Evolutionary conservation across 2,113 vertebrate genomes (phyloP), one percentile per base, ranked within the genome.

Genomic region (Typhlomys cinereus): DNA sequence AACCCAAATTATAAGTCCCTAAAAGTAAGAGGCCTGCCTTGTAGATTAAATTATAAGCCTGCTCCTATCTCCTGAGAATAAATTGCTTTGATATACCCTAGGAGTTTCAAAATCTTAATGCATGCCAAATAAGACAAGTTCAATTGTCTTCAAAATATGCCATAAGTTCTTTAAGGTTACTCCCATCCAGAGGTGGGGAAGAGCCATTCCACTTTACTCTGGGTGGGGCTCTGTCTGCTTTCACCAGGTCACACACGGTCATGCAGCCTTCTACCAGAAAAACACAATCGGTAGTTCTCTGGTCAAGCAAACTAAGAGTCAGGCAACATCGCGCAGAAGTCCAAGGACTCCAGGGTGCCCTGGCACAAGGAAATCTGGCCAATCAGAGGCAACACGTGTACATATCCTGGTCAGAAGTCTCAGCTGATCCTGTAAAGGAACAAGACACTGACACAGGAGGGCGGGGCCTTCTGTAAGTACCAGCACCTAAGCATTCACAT

Each of bases 101-200:
- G 2, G 70, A 85, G 41, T 52, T 79, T 94, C 59, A 74, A 90
- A 89, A 81, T 78, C 48, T 78, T 87, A 13, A 62, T 62, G 34
- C 12, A 83, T 29, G 17, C 6, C 81, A 52, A 83, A 84, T 54
- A 67, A 74, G 86, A 76, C 41, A 73, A 87, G 5, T 67, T 73
- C 6, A 27, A 52, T 7, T 61, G 29, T 13, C 31, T 95, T 87
- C 71, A 41, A 71, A 78, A 73, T 61, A 61, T 12, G 31, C 1
- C 67, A 83, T 31, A 61, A 52, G n/a, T 27, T 87, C 31, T 92
- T 62, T 20, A 67, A 44, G 57, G 29, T 10, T 57, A 41, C 20
- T 54, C 2, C 36, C 17, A 13, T 27, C 39, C n/a, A 23, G 50
- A 87, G 10, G 10, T 52, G n/a, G 44, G 23, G 13, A 48, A 6